Conservation (phyloP, 2,797 vertebrate species). For the Delichon dasypus region DNA sequence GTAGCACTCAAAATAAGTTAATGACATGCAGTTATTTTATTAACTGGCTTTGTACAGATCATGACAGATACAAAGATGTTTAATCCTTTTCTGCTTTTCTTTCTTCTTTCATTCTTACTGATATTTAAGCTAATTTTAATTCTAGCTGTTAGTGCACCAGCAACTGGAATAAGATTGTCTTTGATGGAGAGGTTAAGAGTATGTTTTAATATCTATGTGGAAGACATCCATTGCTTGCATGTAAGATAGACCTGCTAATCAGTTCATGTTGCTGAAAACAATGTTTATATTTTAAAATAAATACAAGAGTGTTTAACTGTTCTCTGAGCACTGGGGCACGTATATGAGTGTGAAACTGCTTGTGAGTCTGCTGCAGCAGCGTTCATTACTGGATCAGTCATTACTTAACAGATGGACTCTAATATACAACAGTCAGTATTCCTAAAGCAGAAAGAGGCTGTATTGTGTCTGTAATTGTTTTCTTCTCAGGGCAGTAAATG, state of each 20-base stretch:
- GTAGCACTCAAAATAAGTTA: not conserved
- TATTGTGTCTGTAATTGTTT: constrained; percentile 24
- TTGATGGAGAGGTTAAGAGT: not conserved
- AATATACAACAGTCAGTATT: constrained; percentile 38
- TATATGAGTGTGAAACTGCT: constrained; percentile 84
- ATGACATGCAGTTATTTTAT: not conserved
- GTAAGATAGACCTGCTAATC: not conserved
- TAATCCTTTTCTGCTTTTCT: not conserved
- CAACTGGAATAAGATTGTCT: constrained; percentile 5
- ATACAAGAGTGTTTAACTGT: not conserved
- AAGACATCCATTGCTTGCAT: not conserved
- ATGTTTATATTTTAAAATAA: constrained; percentile 11
- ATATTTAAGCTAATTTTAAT: constrained; percentile 33
- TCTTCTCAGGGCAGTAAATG: not conserved
- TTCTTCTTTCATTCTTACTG: constrained; percentile 5
- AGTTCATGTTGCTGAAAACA: not conserved
- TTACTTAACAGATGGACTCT: constrained; percentile 78
- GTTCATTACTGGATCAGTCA: constrained; percentile 82
- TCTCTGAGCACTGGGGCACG: constrained; percentile 59
- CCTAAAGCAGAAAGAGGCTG: constrained; percentile 46
- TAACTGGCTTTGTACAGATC: not conserved
- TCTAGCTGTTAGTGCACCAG: constrained; percentile 1
- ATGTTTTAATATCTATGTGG: not conserved
- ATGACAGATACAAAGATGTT: not conserved
- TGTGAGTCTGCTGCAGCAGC: constrained; percentile 84